Evolutionary conservation across 2,797 vertebrate species (phyloP).

Genomic region (Myotis planiceps): DNA sequence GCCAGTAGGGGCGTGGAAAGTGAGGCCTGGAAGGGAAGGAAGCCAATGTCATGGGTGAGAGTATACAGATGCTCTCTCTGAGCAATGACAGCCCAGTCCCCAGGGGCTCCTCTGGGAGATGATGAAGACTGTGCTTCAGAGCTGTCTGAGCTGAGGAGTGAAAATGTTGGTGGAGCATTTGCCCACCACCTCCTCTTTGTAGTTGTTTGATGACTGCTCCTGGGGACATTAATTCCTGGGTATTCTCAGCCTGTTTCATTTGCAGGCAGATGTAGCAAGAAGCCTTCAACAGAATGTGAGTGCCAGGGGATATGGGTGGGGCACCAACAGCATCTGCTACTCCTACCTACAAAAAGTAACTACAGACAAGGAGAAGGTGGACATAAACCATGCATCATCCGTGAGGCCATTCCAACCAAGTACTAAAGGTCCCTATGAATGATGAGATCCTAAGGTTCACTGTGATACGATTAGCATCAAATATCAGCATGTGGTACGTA

Average conservation of each 20-base stretch:
- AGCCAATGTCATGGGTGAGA: background rate
- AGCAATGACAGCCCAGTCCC: background rate
- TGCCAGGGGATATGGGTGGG: background rate
- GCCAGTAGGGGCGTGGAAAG: background rate
- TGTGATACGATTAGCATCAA: background rate
- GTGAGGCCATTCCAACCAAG: background rate
- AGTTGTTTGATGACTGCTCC: background rate
- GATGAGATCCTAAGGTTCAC: background rate
- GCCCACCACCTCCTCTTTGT: background rate
- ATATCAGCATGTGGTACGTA: background rate
- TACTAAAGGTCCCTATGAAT: background rate
- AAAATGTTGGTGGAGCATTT: background rate
- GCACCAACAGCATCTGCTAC: background rate
- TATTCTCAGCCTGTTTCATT: background rate
- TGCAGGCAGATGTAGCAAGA: background rate
- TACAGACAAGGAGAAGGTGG: background rate
- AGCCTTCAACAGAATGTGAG: background rate
- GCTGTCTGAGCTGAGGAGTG: background rate
- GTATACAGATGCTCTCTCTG: background rate
- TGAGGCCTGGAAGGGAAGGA: background rate
- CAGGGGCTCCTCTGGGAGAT: background rate
- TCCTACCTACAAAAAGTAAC: background rate
- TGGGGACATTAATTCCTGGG: background rate
- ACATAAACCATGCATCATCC: background rate
- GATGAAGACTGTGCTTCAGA: background rate